Percentiles rank a stretch among this genome's conserved stretches.
Evolutionary conservation across 2,797 vertebrate genomes (phyloP).

Genomic region (Spheniscus humboldti): DNA sequence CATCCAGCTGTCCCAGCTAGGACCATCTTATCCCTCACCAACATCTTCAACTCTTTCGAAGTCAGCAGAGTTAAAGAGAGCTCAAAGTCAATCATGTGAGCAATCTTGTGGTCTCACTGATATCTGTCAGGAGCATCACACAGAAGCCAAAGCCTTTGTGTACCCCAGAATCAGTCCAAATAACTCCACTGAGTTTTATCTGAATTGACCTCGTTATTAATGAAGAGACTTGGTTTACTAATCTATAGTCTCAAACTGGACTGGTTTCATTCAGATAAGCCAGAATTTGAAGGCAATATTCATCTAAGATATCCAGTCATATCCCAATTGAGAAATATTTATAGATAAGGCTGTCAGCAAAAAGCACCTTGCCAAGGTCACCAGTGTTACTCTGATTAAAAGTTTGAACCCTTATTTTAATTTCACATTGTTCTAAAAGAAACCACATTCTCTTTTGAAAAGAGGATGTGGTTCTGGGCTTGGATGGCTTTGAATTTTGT

Average conservation of each 20-base stretch:
- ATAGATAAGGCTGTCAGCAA: slow-evolving; percentile 2
- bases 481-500: neutral
- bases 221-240: neutral
- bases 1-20: neutral
- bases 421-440: slow-evolving; percentile 11
- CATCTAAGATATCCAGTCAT: neutral
- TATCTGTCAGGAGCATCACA: neutral
- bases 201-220: neutral
- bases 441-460: neutral
- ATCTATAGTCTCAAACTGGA: neutral
- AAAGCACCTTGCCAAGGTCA: neutral
- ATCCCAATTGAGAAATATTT: neutral
- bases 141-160: neutral
- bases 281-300: neutral
- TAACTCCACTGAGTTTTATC: neutral
- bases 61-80: neutral
- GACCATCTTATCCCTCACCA: neutral
- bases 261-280: neutral
- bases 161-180: neutral
- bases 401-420: neutral
- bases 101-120: neutral
- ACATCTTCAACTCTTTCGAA: neutral
- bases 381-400: neutral
- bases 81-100: neutral
- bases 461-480: slow-evolving; percentile 48